Conservation (phyloP, 2,797 vertebrate genomes). For the Rhynchotus rufescens region DNA sequence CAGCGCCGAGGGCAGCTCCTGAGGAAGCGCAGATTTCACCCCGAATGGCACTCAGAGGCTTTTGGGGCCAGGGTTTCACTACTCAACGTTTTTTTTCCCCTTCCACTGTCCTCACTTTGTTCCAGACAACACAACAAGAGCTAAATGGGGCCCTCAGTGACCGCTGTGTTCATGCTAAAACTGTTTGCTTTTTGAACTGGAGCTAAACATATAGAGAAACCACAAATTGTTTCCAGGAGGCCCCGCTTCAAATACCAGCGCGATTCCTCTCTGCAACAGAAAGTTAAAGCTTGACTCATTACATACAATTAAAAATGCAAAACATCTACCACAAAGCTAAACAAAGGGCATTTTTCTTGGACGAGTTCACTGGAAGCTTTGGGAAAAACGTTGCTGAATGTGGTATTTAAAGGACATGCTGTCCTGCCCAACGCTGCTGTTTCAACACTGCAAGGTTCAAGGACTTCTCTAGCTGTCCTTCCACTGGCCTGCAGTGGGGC, state of each 20-base stretch:
- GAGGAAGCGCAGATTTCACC: not conserved
- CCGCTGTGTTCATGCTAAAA: not conserved
- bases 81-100: not conserved
- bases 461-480: not conserved
- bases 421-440: not conserved
- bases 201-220: conserved; percentile 53
- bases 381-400: conserved; percentile 4
- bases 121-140: not conserved
- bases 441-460: not conserved
- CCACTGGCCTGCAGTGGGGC: not conserved
- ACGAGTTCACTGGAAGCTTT: conserved; percentile 3
- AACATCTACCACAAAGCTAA: conserved; percentile 47
- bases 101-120: not conserved
- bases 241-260: conserved; percentile 47
- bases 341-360: conserved; percentile 51
- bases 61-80: not conserved
- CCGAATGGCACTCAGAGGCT: not conserved
- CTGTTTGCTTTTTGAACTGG: conserved; percentile 52
- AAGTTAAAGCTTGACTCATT: conserved; percentile 58
- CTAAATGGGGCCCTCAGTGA: not conserved
- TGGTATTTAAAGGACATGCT: not conserved
- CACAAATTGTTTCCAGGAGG: conserved; percentile 57
- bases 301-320: conserved; percentile 44
- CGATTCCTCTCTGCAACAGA: conserved; percentile 44
- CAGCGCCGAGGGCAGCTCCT: not conserved